Base-by-base conservation (phyloP, 2,888 invertebrate genomes). In the Agrochola circellaris region DNA sequence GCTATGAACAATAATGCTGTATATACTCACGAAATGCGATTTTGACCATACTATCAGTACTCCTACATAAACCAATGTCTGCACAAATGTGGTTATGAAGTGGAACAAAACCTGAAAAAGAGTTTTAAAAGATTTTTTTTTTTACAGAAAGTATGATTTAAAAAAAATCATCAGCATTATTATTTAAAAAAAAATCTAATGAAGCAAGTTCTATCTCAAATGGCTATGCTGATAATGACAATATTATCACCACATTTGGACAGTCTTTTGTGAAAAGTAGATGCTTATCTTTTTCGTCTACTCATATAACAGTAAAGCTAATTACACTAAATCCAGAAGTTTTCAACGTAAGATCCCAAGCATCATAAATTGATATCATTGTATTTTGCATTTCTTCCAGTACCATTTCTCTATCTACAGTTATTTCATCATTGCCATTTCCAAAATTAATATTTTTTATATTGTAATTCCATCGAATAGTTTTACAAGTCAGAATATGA, bases 61-160 rank as follows among this genome's bases (percentile, higher is more conserved):
- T 51, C 60, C 83, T 5, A 83, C 74, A 34, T 79, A 73, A 8
- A 70, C 54, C 17, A 83, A 58, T 20, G 72, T 82, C 26, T 83
- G 83, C 15, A 82, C 30, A 82, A 86, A 83, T 61, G 83, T 85
- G 7, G 83, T 83, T n/a, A 85, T 58, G 7, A 76, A 82, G 66
- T 83, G 83, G 0, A 76, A 66, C n/a, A 85, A 58, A 62, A 83
- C 65, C 83, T 83, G 69, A 48, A 83, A 85, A 64, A 66, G 7
- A 67, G 15, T 58, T 20, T 51, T 45, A 0, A 0, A 7, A 20
- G 6, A 54, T 2, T 30, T 8, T 23, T 23, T 30, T 15, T 38
- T 48, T 23, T 30, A 23, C 30, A 30, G 30, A 20, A 42, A 42
- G 2, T 26, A 7, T 30, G 3, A 20, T 45, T 20, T 7, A 20